Evolutionary conservation across 2,888 invertebrate species (phyloP).

Genomic region (Tetragnatha montana): DNA sequence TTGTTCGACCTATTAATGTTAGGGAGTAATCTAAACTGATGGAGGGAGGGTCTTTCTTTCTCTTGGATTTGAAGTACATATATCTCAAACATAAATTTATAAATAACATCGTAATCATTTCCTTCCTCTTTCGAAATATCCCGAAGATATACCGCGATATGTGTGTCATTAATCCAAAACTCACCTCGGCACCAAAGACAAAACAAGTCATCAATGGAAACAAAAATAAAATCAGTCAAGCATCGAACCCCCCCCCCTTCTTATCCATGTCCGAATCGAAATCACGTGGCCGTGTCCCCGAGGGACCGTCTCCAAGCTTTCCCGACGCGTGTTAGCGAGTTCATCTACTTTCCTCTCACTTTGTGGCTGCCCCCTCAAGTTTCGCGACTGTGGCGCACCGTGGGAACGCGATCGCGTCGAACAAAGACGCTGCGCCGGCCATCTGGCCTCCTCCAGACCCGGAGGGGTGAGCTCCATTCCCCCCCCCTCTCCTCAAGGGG

Average conservation of each 20-base stretch:
- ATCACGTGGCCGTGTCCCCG: background rate
- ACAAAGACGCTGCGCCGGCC: conserved; percentile 63
- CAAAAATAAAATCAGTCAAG: too few relatives aligned
- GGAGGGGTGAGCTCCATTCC: conserved; percentile 11
- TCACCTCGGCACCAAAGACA: too few relatives aligned
- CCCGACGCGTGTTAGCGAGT: conserved; percentile 40
- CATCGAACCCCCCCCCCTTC: background rate
- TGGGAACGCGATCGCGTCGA: conserved; percentile 66
- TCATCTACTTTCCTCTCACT: conserved; percentile 14
- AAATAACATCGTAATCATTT: too few relatives aligned
- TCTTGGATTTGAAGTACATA: too few relatives aligned
- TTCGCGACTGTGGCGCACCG: conserved; percentile 45
- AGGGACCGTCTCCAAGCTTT: background rate
- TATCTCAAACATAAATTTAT: too few relatives aligned
- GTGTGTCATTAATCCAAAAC: too few relatives aligned
- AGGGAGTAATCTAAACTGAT: too few relatives aligned
- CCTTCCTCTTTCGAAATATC: too few relatives aligned
- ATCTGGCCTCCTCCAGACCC: conserved; percentile 68
- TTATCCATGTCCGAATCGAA: background rate
- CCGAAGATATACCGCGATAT: too few relatives aligned
- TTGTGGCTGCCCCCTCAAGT: background rate
- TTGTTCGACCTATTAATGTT: too few relatives aligned
- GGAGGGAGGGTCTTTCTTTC: too few relatives aligned
- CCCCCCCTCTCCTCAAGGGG: conserved; percentile 1
- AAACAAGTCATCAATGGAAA: too few relatives aligned